phyloP scores from a whole-genome alignment of 2,888 invertebrate species.

The Macrophya alboannulata region DNA sequence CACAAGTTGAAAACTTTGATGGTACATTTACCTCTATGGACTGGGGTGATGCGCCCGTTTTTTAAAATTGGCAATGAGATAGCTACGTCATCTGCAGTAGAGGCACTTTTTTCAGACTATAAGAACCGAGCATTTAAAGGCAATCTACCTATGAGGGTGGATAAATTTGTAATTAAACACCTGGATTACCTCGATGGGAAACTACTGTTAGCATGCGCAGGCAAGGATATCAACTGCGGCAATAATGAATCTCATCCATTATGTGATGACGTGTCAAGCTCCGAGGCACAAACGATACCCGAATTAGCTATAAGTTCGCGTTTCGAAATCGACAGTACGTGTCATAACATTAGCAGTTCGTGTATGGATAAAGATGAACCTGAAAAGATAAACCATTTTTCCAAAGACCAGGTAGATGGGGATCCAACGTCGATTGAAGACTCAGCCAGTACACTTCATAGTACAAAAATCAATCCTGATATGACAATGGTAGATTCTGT shows the following conservation, averaged over 20 bases:
- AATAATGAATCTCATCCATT: background rate
- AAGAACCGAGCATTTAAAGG: background rate
- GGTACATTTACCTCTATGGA: too few species aligned
- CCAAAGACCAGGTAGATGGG: background rate
- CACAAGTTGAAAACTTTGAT: background rate
- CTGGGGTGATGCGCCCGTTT: too few species aligned
- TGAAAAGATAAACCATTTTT: background rate
- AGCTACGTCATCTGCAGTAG: background rate
- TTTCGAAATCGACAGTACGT: background rate
- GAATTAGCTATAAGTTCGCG: background rate
- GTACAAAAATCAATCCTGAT: background rate
- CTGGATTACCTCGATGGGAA: background rate
- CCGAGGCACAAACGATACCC: background rate
- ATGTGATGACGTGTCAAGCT: background rate
- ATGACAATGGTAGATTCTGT: background rate
- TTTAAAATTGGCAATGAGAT: too few species aligned
- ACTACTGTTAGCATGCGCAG: conserved; percentile 9
- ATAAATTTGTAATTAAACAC: conserved; percentile 10
- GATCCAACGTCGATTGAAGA: conserved; percentile 21
- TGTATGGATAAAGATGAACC: background rate
- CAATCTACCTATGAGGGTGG: background rate
- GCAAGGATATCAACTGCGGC: background rate
- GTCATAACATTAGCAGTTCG: background rate
- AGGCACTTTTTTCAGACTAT: conserved; percentile 1
- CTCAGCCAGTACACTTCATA: background rate